phyloP scores from a whole-genome alignment of 1,140 invertebrate species.

The Colletes gigas region DNA sequence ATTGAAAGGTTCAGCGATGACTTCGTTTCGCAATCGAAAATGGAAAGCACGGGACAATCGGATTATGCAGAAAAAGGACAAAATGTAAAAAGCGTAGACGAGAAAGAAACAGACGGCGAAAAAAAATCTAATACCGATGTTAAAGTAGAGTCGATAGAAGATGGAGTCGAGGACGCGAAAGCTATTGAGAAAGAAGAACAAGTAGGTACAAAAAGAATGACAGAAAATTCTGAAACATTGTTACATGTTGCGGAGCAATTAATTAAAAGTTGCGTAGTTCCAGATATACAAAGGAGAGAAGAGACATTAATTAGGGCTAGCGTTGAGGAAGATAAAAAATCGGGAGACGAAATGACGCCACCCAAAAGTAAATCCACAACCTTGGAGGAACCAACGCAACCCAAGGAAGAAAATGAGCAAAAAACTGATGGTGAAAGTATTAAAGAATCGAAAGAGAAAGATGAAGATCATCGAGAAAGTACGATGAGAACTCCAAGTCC shows the following conservation, averaged over 20 bases:
- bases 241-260: neutral
- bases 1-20: slow-evolving; percentile 52
- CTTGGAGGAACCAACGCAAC: too few species aligned
- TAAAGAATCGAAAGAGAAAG: neutral
- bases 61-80: neutral
- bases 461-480: too few species aligned
- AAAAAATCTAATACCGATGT: neutral
- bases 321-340: neutral
- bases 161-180: neutral
- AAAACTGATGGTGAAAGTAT: too few species aligned
- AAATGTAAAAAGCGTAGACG: neutral
- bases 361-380: neutral
- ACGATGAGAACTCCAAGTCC: neutral
- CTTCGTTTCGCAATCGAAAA: slow-evolving; percentile 27
- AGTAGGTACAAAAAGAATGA: neutral
- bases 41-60: neutral
- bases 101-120: neutral
- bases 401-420: too few species aligned
- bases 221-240: neutral
- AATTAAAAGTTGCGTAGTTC: neutral
- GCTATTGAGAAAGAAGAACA: neutral
- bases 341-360: neutral
- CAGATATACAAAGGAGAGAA: neutral
- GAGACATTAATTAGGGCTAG: neutral
- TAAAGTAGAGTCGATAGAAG: neutral